Percentiles rank a stretch among this genome's conserved stretches.
Evolutionary conservation across 2,113 vertebrate genomes (phyloP).

Genomic region (Nothocercus julius): DNA sequence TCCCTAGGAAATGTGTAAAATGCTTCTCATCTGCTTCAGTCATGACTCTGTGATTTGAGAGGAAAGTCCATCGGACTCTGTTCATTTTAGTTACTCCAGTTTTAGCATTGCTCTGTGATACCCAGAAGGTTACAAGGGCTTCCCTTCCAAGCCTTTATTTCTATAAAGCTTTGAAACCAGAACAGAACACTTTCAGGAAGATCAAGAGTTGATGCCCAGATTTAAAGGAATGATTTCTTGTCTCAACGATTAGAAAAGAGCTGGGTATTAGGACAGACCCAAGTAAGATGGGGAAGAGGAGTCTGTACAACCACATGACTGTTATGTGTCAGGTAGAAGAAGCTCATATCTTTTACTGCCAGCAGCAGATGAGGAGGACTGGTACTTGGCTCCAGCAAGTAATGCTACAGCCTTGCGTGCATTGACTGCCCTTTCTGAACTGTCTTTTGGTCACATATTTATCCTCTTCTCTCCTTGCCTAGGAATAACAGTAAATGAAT

Average conservation of each 20-base stretch:
- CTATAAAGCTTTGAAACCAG: background rate
- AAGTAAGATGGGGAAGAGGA: background rate
- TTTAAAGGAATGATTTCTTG: background rate
- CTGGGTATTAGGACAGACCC: background rate
- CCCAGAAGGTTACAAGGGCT: background rate
- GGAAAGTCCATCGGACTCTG: background rate
- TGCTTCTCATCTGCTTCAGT: background rate
- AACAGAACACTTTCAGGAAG: background rate
- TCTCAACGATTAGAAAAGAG: background rate
- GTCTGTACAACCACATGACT: background rate
- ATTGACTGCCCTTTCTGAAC: background rate
- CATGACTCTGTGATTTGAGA: background rate
- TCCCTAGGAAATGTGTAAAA: background rate
- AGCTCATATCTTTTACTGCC: background rate
- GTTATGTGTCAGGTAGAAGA: background rate
- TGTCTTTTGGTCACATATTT: background rate
- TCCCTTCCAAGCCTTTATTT: background rate
- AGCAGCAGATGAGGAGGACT: background rate
- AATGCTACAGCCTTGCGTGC: background rate
- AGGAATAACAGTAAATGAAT: background rate
- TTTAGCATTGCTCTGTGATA: background rate
- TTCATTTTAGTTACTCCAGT: background rate
- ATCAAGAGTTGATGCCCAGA: background rate
- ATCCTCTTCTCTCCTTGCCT: background rate
- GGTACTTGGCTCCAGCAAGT: background rate